Evolutionary conservation across 2,888 invertebrate genomes (phyloP).

Genomic region (Coelopa pilipes): DNA sequence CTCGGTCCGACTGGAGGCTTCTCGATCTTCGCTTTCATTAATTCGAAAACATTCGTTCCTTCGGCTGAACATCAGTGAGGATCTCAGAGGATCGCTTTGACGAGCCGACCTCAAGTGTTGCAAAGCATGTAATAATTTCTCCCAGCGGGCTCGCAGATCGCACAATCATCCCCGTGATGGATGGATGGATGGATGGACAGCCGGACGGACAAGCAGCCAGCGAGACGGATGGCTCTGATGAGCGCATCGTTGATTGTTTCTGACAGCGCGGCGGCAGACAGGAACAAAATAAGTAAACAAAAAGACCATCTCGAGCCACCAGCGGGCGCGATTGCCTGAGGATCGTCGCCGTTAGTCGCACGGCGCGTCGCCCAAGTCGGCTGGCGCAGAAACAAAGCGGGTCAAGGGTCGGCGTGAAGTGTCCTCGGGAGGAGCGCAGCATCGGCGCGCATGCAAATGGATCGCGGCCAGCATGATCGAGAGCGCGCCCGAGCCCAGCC

Average conservation of each 20-base stretch:
- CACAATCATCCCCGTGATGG: not conserved
- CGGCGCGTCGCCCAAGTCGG: too few species aligned
- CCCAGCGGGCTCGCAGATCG: not conserved
- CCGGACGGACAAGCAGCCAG: too few species aligned
- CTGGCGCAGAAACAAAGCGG: not conserved
- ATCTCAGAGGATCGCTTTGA: too few species aligned
- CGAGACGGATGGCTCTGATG: not conserved
- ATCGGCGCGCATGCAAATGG: not conserved
- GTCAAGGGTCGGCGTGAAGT: slow-evolving; percentile 10
- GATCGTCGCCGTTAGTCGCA: too few species aligned
- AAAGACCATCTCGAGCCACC: too few species aligned
- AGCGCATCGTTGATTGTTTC: slow-evolving; percentile 2
- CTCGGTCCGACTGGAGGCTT: too few species aligned
- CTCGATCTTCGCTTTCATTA: too few species aligned
- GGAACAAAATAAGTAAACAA: slow-evolving; percentile 6
- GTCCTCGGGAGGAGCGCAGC: not conserved
- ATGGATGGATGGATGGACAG: not conserved
- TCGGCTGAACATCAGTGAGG: too few species aligned
- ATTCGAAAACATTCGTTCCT: too few species aligned
- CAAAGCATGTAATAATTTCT: not conserved
- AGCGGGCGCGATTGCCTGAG: too few species aligned
- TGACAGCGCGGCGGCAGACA: slow-evolving; percentile 4
- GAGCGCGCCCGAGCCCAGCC: not conserved
- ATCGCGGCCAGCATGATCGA: not conserved
- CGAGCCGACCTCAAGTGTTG: not conserved